Base-by-base conservation (phyloP, 2,113 vertebrate species). In the Xiphophorus hellerii region DNA sequence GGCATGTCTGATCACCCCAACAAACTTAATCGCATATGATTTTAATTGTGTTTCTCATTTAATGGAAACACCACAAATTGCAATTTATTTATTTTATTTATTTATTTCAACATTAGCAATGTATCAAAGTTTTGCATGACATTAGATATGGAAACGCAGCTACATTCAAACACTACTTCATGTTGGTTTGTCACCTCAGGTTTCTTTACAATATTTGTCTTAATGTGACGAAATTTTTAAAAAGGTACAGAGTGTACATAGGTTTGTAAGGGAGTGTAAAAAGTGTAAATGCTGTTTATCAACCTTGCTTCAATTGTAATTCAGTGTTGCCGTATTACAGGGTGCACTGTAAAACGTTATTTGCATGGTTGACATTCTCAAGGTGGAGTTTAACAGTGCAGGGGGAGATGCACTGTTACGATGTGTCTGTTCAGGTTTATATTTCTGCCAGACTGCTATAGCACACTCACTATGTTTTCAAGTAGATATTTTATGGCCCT, bases 401-500 rank as follows among this genome's bases (percentile, higher is more conserved):
- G 25, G 51, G 22, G 1, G 10, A 58, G 22, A 30, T 30, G 3
- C 30, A 30, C 51, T n/a, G 51, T 25, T 5, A 9, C 7, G 1
- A 25, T 8, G 20, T 9, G 48, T 58, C 51, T 20, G 17, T 5
- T n/a, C 25, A n/a, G 51, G 6, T 54, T 54, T 7, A 11, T 17
- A n/a, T 58, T 58, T 25, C 25, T n/a, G 51, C 25, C 51, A 58
- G 8, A 6, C 51, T 58, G 25, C 51, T n/a, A 10, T 9, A n/a
- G 51, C 22, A 5, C 22, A 58, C 25, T 25, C 25, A n/a, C 51
- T 10, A 25, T 60, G 62, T 76, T 87, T 54, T 71, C 60, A 68
- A 77, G 68, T 84, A 65, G 79, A 86, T 90, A 79, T 85, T 87
- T 91, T 75, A 86, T 87, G 39, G 68, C 78, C 78, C 73, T 73